Conservation (phyloP, 2,888 invertebrate species). For the Macrosiphum euphorbiae region DNA sequence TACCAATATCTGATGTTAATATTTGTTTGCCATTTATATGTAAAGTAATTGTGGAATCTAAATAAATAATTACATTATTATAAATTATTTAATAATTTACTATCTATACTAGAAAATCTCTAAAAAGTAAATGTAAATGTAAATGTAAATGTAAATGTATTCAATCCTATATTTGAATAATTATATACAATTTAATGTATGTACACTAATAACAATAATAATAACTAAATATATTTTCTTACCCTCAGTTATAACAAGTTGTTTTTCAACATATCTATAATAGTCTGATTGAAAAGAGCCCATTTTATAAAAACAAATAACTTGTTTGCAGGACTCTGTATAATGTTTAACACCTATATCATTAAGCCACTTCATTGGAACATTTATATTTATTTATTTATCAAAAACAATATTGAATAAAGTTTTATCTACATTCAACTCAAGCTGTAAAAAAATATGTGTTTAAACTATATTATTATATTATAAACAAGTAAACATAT, state of each 20-base stretch:
- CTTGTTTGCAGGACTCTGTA: background rate
- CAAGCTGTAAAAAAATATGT: no score
- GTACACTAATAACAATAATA: background rate
- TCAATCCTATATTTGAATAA: background rate
- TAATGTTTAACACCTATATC: background rate
- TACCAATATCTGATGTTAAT: no score
- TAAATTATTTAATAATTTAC: no score
- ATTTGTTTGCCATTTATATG: no score
- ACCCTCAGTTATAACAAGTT: constrained; percentile 5
- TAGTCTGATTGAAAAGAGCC: background rate
- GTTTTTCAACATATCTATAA: constrained; percentile 4
- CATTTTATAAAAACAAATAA: background rate
- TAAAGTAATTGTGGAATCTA: no score
- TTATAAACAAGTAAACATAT: no score
- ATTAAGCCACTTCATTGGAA: background rate
- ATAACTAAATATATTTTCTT: background rate
- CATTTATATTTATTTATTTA: no score
- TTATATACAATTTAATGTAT: background rate
- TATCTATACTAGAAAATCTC: background rate
- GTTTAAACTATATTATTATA: no score
- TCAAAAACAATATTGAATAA: no score
- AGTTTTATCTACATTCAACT: no score
- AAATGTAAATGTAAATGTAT: background rate
- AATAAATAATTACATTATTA: background rate
- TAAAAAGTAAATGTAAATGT: background rate